phyloP scores from a whole-genome alignment of 2,797 vertebrate genomes.

The Mus minutoides region DNA sequence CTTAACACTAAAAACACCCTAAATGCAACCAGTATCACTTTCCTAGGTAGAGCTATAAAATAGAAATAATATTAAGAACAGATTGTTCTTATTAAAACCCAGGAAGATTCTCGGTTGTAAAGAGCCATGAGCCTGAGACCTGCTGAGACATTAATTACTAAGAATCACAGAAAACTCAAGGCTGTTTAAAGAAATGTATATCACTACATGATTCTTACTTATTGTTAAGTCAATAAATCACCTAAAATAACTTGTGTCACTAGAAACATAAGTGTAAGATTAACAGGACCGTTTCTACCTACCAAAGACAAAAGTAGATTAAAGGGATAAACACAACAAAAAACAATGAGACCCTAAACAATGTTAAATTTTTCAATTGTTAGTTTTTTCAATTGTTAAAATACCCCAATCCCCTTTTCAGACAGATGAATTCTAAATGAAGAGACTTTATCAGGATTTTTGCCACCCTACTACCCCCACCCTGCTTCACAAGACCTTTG shows the following conservation, averaged over 20 bases:
- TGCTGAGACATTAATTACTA: neutral
- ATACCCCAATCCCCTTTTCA: neutral
- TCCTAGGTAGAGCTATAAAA: constrained; percentile 45
- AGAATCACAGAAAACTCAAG: constrained; percentile 35
- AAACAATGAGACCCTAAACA: constrained; percentile 21
- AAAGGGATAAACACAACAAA: constrained; percentile 8
- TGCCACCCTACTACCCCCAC: neutral
- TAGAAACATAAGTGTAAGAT: neutral
- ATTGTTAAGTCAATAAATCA: constrained; percentile 24
- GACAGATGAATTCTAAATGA: neutral
- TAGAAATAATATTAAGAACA: constrained; percentile 37
- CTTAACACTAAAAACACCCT: neutral
- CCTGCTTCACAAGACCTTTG: neutral
- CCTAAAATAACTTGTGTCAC: constrained; percentile 30
- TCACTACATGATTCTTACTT: constrained; percentile 7
- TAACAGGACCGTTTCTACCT: constrained; percentile 13
- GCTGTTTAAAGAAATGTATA: constrained; percentile 39
- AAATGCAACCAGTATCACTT: constrained; percentile 23
- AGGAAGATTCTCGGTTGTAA: neutral
- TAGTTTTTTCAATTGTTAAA: neutral
- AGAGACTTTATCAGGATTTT: constrained; percentile 5
- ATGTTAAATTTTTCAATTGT: neutral
- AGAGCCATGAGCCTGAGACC: neutral
- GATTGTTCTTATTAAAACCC: constrained; percentile 15
- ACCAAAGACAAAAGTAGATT: neutral